Percentiles rank a stretch among this genome's conserved stretches.
Evolutionary conservation across 2,888 invertebrate species (phyloP).

Genomic region (Lepidonotus clava): DNA sequence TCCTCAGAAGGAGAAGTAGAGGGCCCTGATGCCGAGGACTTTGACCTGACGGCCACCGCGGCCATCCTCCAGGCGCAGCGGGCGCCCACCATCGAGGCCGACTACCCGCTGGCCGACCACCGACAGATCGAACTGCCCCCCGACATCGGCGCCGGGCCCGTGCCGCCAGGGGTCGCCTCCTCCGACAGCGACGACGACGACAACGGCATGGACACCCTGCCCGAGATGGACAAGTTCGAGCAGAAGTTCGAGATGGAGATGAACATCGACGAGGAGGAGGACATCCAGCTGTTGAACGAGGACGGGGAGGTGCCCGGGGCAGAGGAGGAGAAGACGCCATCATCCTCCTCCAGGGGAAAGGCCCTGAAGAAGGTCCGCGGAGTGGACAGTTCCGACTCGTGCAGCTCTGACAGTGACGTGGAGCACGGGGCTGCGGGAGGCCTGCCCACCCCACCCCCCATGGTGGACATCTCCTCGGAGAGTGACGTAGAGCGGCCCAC

Average conservation of each 20-base stretch:
- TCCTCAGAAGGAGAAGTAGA: slow-evolving; percentile 44
- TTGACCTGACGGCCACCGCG: background rate
- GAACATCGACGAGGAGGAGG: slow-evolving; percentile 44
- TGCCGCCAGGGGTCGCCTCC: background rate
- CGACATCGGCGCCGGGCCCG: background rate
- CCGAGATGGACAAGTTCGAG: slow-evolving; percentile 49
- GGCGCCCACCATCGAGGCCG: background rate
- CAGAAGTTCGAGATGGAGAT: slow-evolving; percentile 53
- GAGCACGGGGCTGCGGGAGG: background rate
- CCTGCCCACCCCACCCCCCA: slow-evolving; percentile 17
- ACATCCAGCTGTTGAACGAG: slow-evolving; percentile 60
- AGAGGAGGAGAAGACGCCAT: slow-evolving; percentile 62
- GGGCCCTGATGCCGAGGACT: slow-evolving; percentile 46
- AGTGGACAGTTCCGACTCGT: background rate
- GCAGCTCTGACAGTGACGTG: slow-evolving; percentile 33
- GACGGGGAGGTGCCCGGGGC: slow-evolving; percentile 60
- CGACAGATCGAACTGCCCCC: slow-evolving; percentile 26
- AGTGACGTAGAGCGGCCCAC: slow-evolving; percentile 47
- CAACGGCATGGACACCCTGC: slow-evolving; percentile 28
- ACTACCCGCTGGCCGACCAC: background rate
- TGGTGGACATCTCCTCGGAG: slow-evolving; percentile 57
- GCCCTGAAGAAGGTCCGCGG: background rate
- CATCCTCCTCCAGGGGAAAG: slow-evolving; percentile 59
- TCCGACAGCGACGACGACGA: slow-evolving; percentile 30
- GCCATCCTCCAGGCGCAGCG: slow-evolving; percentile 46